Conservation (phyloP, 2,113 vertebrate species). For the Fulmarus glacialis region DNA sequence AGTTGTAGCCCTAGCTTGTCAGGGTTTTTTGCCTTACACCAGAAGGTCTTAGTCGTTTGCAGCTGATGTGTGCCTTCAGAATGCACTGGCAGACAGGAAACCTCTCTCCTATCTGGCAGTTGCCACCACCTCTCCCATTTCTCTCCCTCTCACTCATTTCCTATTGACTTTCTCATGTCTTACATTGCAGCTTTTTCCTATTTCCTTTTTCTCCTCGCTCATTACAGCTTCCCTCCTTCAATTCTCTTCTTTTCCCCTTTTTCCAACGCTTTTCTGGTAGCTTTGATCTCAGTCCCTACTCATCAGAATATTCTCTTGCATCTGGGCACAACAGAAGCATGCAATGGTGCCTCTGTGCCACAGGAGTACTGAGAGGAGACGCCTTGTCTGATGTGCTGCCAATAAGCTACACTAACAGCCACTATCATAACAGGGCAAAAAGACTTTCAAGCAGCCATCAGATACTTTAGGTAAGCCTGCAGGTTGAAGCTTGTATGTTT, state of each 20-base stretch:
- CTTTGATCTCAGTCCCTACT: not conserved
- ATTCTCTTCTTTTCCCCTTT: not conserved
- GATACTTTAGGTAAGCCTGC: conserved; percentile 27
- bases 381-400: conserved; percentile 40
- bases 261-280: not conserved
- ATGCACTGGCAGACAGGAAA: not conserved
- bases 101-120: conserved; percentile 28
- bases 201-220: not conserved
- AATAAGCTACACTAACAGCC: conserved; percentile 7
- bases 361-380: not conserved
- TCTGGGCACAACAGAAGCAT: not conserved
- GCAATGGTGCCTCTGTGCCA: not conserved
- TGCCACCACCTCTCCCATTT: conserved; percentile 16
- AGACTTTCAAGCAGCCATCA: conserved; percentile 24
- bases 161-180: conserved; percentile 24
- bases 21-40: not conserved
- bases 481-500: conserved; percentile 43
- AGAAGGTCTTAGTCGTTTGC: not conserved
- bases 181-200: conserved; percentile 53
- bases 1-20: not conserved
- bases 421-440: conserved; percentile 8
- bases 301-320: not conserved
- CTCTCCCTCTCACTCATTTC: conserved; percentile 33
- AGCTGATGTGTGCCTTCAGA: not conserved
- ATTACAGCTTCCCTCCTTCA: not conserved